A percentile compares a stretch with the other conserved stretches of the same genome.
Conservation (phyloP, 64 coral and sea anemone genomes). For the Porites lutea region DNA sequence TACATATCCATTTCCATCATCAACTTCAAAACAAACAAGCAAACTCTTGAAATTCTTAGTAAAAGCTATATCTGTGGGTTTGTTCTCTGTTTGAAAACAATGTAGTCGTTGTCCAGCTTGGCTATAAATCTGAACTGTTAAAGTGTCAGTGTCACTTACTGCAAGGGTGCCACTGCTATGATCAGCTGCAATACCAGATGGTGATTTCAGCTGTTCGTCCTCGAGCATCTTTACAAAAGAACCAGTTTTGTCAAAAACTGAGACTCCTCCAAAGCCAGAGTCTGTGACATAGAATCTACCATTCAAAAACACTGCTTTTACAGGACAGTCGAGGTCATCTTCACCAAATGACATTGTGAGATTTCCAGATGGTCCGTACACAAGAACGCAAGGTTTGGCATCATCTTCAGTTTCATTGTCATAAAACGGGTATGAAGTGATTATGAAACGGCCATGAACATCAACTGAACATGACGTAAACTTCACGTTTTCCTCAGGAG, state of each 20-base stretch:
- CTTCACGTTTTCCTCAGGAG: slow-evolving; percentile 27
- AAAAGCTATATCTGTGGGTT: neutral
- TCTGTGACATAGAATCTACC: slow-evolving; percentile 58
- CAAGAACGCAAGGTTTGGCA: slow-evolving; percentile 26
- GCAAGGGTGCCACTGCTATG: slow-evolving; percentile 15
- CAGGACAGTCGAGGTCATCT: neutral
- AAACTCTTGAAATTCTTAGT: neutral
- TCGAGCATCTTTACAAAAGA: slow-evolving; percentile 19
- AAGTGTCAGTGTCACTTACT: slow-evolving; percentile 21
- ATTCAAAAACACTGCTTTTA: slow-evolving; percentile 68
- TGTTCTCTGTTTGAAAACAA: neutral
- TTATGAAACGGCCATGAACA: slow-evolving; percentile 49
- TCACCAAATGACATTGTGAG: slow-evolving; percentile 65
- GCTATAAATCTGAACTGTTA: slow-evolving; percentile 42
- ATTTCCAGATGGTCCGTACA: slow-evolving; percentile 47
- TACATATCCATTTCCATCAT: too few relatives aligned
- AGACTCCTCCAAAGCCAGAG: neutral
- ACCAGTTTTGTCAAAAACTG: slow-evolving; percentile 59
- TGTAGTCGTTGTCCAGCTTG: neutral
- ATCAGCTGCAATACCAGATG: slow-evolving; percentile 43
- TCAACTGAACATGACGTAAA: slow-evolving; percentile 65
- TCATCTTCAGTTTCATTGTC: neutral
- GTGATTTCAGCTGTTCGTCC: neutral
- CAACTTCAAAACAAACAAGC: neutral
- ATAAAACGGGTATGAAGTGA: slow-evolving; percentile 26